phyloP scores from a whole-genome alignment of 2,797 vertebrate genomes.

The Scolopax bukidnonensis region DNA sequence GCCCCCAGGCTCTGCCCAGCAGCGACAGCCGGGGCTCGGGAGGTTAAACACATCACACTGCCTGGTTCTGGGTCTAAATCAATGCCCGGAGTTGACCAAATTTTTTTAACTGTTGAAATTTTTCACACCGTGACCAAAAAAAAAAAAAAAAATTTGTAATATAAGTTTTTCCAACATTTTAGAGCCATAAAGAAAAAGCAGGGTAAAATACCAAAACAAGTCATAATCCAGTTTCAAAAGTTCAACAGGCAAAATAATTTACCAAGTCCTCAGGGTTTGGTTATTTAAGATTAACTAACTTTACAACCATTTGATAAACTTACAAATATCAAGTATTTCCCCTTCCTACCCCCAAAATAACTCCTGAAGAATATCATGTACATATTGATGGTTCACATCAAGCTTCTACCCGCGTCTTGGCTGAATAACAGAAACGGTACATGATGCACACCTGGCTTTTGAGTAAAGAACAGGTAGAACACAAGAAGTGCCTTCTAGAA shows the following conservation, averaged over 20 bases:
- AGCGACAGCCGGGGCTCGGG: rapidly evolving
- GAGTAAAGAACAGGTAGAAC: neutral
- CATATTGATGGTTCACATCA: neutral
- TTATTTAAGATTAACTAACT: neutral
- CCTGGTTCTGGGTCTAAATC: neutral
- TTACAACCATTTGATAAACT: neutral
- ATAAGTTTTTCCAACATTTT: neutral
- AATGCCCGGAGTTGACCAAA: neutral
- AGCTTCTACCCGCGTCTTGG: neutral
- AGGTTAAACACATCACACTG: neutral
- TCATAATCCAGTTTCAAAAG: neutral
- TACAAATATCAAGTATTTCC: neutral
- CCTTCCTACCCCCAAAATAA: neutral
- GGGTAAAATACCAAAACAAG: neutral
- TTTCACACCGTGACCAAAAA: neutral
- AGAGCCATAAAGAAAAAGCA: neutral
- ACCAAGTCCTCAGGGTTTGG: neutral
- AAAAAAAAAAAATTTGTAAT: neutral
- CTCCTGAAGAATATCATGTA: neutral
- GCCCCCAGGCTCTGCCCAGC: too few species aligned
- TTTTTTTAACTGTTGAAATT: neutral
- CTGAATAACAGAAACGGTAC: neutral
- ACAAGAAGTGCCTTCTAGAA: neutral
- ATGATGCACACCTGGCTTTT: neutral
- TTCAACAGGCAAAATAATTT: neutral